These are phyloP conservation scores for Trichomycterus rosablanca DNA, from an alignment of 2,113 vertebrate genomes.

Conservation along the genomic window DNA sequence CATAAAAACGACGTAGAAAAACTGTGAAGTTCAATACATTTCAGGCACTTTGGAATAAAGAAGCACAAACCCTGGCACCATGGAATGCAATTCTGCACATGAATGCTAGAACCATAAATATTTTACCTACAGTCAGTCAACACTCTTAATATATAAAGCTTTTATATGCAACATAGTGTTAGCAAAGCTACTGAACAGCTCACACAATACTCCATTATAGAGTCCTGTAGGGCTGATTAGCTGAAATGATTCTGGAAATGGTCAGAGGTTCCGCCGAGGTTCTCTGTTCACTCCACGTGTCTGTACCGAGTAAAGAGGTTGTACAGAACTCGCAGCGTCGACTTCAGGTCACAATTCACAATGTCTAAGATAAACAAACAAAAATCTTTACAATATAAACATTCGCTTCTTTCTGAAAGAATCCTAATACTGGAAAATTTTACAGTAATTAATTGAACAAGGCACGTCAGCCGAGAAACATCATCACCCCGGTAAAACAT, in stretches of 20 bases:
- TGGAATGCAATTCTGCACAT: no score
- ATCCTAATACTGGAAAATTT: no score
- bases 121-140: no score
- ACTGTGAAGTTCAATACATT: background rate
- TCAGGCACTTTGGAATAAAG: conserved; percentile 2
- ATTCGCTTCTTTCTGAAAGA: no score
- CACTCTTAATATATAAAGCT: no score
- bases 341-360: conserved; percentile 96
- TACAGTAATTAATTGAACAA: no score
- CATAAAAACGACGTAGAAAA: background rate
- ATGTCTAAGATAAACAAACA: conserved; percentile 79
- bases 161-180: background rate
- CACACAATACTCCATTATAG: background rate
- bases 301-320: conserved; percentile 97
- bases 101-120: no score
- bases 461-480: no score
- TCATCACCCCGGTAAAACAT: no score
- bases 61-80: background rate
- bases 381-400: no score
- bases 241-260: background rate
- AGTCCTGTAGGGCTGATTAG: background rate
- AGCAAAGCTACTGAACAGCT: background rate
- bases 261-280: background rate
- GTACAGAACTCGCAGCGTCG: conserved; percentile 91
- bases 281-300: conserved; percentile 73